Percentiles rank a stretch among this genome's conserved stretches.
phyloP scores from a whole-genome alignment of 1,140 invertebrate genomes.

The Calliopsis andreniformis region DNA sequence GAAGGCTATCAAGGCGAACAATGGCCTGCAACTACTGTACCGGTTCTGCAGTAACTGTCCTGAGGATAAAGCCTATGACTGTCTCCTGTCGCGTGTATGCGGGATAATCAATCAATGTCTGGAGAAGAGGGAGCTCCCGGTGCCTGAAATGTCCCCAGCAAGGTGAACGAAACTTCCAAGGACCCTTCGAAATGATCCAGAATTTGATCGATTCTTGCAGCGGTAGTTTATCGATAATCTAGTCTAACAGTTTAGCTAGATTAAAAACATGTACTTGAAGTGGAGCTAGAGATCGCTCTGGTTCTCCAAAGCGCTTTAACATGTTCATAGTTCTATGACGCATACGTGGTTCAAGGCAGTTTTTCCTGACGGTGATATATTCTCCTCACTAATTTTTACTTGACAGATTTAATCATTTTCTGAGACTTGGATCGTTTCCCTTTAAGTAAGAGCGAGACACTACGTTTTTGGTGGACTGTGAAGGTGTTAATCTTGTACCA shows the following conservation, averaged over 20 bases:
- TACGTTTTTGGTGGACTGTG: no score
- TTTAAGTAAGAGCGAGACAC: not conserved
- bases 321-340: no score
- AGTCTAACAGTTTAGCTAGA: not conserved
- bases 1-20: constrained; percentile 83
- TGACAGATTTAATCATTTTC: not conserved
- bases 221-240: not conserved
- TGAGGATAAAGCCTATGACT: constrained; percentile 85
- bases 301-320: no score
- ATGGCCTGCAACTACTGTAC: constrained; percentile 84
- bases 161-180: constrained; percentile 65
- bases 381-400: no score
- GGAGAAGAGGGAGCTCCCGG: constrained; percentile 84
- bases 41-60: constrained; percentile 85
- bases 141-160: constrained; percentile 82
- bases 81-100: constrained; percentile 83
- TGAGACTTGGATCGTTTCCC: not conserved
- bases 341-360: no score
- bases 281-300: no score
- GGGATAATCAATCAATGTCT: constrained; percentile 85
- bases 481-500: not conserved
- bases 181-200: constrained; percentile 1
- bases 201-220: not conserved
- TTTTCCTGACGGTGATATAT: no score
- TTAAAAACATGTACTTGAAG: no score